Evolutionary conservation across 2,888 invertebrate genomes (phyloP), one percentile per base, ranked within the genome.

Genomic region (Ametastegia equiseti): DNA sequence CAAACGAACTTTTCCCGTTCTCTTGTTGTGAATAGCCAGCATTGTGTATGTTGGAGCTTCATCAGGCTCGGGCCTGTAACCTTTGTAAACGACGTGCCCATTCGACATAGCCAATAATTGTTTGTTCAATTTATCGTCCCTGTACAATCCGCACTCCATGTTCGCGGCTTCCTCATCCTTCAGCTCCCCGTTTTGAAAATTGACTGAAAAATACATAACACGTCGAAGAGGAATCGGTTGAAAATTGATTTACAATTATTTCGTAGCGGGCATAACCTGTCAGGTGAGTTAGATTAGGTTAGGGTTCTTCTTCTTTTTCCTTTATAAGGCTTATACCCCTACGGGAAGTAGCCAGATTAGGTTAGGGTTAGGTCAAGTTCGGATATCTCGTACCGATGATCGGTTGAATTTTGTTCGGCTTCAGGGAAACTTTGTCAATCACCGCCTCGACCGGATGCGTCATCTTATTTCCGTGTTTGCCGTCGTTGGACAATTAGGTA

Each of bases 181-280:
- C 4, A 91, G 86, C 1, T 88, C 84, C 7, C 91, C 91, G 83
- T 91, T 90, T 86, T 90, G 88, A 80, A 91, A 91, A 45, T 89
- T 88, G 3, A 91, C 91, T 91, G 81, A 0, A 83, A 84, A 2
- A 65, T 39, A 1, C 1, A n/a, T n/a, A 36, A 19, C n/a, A 19
- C 65, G 36, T n/a, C 11, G 67, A 13, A 45, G 65, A 80, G 45
- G 2, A 15, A 42, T 57, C 9, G 15, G 57, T 57, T 80, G 0
- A 57, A 42, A 42, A 57, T 54, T 36, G 36, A 54, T 63, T 57
- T 71, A 42, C 19, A 13, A 39, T 23, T 30, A 2, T n/a, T 78
- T 42, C 7, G 57, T 30, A 27, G 36, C 15, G 30, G 27, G 39
- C 19, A 2, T 60, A 65, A 60, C 78, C 23, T 63, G 7, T 42